Conservation (phyloP, 2,888 invertebrate species). For the Psococerastis gibbosa region DNA sequence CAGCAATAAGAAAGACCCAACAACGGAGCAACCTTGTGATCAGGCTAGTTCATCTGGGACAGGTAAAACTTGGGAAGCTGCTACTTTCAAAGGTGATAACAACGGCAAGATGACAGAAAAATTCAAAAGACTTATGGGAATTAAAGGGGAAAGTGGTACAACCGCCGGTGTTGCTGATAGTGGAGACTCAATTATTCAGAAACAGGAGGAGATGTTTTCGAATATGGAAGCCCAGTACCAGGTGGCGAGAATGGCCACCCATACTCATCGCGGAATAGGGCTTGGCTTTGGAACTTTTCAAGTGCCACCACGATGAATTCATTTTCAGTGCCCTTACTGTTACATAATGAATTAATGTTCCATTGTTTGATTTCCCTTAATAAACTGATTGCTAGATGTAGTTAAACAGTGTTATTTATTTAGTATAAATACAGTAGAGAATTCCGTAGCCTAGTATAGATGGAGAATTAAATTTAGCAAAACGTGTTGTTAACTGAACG, state of each 20-base stretch:
- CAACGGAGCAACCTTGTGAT: neutral
- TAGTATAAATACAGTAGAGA: no score
- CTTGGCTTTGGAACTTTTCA: constrained; percentile 45
- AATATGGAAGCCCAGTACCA: constrained; percentile 94
- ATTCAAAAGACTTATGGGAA: constrained; percentile 93
- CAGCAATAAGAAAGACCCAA: constrained; percentile 30
- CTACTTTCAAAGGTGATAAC: constrained; percentile 74
- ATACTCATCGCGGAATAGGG: constrained; percentile 82
- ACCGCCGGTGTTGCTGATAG: constrained; percentile 12
- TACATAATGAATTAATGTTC: no score
- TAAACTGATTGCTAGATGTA: no score
- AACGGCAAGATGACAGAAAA: constrained; percentile 87
- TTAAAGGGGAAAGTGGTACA: constrained; percentile 45
- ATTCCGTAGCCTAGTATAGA: no score
- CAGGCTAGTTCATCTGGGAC: constrained; percentile 16
- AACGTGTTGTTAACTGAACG: no score
- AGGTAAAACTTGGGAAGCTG: constrained; percentile 47
- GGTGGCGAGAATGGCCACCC: constrained; percentile 85
- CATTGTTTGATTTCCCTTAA: no score
- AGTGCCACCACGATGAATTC: neutral
- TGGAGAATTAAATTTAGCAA: no score
- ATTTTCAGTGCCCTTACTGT: neutral
- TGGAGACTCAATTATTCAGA: constrained; percentile 23
- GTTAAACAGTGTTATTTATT: no score
- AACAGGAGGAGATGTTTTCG: constrained; percentile 64